phyloP scores from a whole-genome alignment of 2,113 vertebrate genomes.

The Passer montanus region DNA sequence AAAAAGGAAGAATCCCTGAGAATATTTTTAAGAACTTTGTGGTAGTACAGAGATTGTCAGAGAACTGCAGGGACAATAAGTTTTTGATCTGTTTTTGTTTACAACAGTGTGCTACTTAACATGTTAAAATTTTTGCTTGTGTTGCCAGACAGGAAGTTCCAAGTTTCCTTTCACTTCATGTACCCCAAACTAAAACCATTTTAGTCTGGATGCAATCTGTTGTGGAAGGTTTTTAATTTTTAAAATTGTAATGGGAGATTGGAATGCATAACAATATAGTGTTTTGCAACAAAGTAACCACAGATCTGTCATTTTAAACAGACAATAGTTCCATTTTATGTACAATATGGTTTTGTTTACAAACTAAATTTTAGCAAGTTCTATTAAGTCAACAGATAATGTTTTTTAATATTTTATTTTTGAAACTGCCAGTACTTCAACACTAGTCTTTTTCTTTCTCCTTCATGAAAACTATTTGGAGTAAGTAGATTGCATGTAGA shows the following conservation, averaged over 20 bases:
- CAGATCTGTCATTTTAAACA: neutral
- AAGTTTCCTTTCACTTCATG: neutral
- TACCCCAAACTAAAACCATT: neutral
- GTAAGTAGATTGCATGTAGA: neutral
- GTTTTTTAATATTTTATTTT: neutral
- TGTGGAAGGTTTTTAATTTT: neutral
- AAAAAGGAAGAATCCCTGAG: neutral
- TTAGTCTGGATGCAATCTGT: neutral
- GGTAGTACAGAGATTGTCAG: neutral
- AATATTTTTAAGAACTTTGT: neutral
- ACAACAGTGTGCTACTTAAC: neutral
- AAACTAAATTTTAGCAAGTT: neutral
- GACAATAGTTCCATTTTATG: neutral
- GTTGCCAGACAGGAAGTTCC: neutral
- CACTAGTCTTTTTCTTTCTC: neutral
- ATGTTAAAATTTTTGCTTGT: neutral
- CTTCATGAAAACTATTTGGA: neutral
- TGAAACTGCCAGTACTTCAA: neutral
- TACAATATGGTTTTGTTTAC: neutral
- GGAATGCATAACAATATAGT: neutral
- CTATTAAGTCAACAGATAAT: neutral
- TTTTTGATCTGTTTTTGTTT: neutral
- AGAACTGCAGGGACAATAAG: neutral
- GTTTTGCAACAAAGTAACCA: neutral
- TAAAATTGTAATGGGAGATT: neutral